Conservation (phyloP, 2,113 vertebrate genomes). For the Platichthys stellatus region DNA sequence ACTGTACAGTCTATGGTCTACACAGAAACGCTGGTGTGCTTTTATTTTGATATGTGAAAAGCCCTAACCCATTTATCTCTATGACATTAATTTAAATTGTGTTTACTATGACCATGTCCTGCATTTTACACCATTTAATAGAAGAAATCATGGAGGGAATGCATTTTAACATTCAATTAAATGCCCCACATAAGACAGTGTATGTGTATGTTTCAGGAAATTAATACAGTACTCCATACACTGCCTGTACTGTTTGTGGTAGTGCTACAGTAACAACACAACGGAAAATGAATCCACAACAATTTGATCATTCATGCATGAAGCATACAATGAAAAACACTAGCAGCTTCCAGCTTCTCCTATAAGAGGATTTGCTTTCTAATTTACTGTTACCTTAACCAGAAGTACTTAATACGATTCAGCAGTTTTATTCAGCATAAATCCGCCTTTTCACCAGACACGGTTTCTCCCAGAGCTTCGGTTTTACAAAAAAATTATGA, state of each 20-base stretch:
- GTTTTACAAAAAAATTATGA: neutral
- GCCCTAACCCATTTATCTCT: too few species aligned
- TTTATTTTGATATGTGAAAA: too few species aligned
- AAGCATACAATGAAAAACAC: neutral
- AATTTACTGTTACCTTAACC: neutral
- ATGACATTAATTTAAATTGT: too few species aligned
- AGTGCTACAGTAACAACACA: too few species aligned
- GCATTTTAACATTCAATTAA: constrained; percentile 4
- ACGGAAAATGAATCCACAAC: too few species aligned
- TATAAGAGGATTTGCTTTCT: neutral
- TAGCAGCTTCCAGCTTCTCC: neutral
- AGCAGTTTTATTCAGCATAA: neutral
- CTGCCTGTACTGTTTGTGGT: neutral
- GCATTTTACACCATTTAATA: neutral
- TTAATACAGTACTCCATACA: neutral
- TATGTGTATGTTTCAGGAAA: neutral
- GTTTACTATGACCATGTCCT: neutral
- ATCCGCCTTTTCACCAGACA: neutral
- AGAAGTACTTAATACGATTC: neutral
- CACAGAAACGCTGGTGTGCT: too few species aligned
- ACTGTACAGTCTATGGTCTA: too few species aligned
- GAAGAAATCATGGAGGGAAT: constrained; percentile 2
- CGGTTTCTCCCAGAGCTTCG: neutral
- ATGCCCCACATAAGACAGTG: neutral
- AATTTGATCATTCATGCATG: too few species aligned